phyloP scores from a whole-genome alignment of 2,113 vertebrate species.

The Rhinolophus ferrumequinum region DNA sequence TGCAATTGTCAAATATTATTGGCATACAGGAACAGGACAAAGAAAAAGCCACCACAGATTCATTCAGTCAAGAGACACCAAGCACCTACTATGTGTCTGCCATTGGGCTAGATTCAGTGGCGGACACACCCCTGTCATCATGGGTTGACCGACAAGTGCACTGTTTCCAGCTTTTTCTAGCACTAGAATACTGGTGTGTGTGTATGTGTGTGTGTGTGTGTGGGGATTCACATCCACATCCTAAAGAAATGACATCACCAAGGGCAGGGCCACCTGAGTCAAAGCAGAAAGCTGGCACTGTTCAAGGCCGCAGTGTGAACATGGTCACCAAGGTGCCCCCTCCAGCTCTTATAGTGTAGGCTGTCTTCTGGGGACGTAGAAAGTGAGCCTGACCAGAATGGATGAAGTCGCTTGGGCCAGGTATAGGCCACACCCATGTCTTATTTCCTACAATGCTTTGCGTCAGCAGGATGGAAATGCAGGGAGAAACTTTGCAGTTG shows the following conservation, averaged over 20 bases:
- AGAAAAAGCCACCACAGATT: accelerated
- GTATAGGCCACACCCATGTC: accelerated
- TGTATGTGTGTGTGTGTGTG: background rate
- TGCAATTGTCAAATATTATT: accelerated
- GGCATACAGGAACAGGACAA: background rate
- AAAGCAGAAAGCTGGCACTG: background rate
- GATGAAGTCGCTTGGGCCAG: background rate
- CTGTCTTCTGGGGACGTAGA: accelerated
- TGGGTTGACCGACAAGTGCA: accelerated
- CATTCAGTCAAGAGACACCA: accelerated
- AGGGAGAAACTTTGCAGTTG: background rate
- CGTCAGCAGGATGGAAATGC: background rate
- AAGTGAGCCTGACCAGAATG: background rate
- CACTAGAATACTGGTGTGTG: background rate
- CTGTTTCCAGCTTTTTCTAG: background rate
- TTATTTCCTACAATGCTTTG: background rate
- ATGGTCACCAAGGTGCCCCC: background rate
- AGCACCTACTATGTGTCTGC: background rate
- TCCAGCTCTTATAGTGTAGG: accelerated
- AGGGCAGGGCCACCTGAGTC: background rate
- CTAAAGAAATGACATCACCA: background rate
- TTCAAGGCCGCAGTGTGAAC: background rate
- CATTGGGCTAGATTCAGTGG: accelerated
- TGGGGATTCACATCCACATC: background rate
- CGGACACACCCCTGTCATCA: accelerated